A percentile compares a stretch with the other conserved stretches of the same genome.
Evolutionary conservation across 2,888 invertebrate species (phyloP).

Genomic region (Diadromus collaris): DNA sequence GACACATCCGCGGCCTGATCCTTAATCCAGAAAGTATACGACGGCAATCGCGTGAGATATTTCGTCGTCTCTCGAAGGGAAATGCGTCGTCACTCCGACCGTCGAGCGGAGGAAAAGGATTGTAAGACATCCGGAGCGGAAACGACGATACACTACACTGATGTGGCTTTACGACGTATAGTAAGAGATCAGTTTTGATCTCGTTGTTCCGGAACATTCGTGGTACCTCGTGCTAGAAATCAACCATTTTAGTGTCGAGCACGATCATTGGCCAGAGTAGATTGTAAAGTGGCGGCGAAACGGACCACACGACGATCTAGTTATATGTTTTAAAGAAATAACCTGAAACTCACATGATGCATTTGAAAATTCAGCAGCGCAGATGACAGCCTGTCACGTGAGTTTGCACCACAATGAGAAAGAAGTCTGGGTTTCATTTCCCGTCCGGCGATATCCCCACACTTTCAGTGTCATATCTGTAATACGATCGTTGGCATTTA

Average conservation of each 20-base stretch:
- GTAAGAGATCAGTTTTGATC: not conserved
- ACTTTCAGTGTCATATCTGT: constrained; percentile 43
- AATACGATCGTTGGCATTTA: constrained; percentile 55
- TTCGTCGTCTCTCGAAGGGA: constrained; percentile 1
- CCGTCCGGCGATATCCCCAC: constrained; percentile 14
- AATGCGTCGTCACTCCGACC: not conserved
- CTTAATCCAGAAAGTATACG: constrained; percentile 16
- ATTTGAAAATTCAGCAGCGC: not conserved
- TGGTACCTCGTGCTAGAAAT: not conserved
- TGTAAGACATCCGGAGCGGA: constrained; percentile 5
- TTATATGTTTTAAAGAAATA: not conserved
- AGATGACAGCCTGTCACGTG: not conserved
- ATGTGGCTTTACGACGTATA: constrained; percentile 7
- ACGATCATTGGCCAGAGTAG: not conserved
- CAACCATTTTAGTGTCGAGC: not conserved
- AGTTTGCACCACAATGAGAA: constrained; percentile 4
- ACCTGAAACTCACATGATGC: not conserved
- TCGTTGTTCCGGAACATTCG: not conserved
- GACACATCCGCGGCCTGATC: not conserved
- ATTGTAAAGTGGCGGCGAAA: no score
- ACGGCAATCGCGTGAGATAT: constrained; percentile 9
- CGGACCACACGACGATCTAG: not conserved
- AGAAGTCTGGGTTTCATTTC: constrained; percentile 24
- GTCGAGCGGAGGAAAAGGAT: not conserved
- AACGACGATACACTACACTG: constrained; percentile 5